Percentiles rank a stretch among this genome's conserved stretches.
Evolutionary conservation across 1,140 invertebrate genomes (phyloP).

Genomic region (Delia radicum): DNA sequence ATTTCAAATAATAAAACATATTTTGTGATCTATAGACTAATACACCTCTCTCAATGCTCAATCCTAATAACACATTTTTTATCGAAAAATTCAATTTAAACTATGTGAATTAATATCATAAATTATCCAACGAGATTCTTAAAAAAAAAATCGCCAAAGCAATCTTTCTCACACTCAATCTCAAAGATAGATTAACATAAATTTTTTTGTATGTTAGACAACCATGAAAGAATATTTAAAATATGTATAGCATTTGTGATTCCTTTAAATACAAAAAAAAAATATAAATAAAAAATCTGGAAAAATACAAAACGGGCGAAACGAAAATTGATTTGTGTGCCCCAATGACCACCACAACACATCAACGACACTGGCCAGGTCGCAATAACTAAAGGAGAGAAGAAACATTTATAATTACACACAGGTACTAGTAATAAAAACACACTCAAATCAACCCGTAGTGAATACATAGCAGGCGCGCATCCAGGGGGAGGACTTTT

Average conservation of each 20-base stretch:
- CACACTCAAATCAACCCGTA: no score
- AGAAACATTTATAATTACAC: constrained; percentile 15
- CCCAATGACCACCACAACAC: constrained; percentile 11
- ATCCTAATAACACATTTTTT: no score
- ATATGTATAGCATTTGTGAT: constrained; percentile 4
- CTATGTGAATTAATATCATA: constrained; percentile 9
- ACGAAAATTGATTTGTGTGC: constrained; percentile 24
- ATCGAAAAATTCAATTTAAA: constrained; percentile 9
- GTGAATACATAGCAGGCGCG: no score
- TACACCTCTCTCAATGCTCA: no score
- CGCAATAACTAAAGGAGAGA: background rate
- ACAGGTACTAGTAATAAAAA: background rate
- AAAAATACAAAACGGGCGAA: background rate
- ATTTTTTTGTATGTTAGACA: background rate
- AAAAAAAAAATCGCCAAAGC: background rate
- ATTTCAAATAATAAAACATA: no score
- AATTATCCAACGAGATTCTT: constrained; percentile 11
- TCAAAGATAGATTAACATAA: constrained; percentile 14
- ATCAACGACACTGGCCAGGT: background rate
- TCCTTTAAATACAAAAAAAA: background rate
- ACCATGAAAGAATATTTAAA: constrained; percentile 18
- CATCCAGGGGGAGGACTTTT: no score
- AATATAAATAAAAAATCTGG: background rate
- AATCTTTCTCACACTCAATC: constrained; percentile 20
- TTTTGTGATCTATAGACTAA: no score